Evolutionary conservation across 2,113 vertebrate species (phyloP), one percentile per base, ranked within the genome.

Genomic region (Chamaetylas fuelleborni): DNA sequence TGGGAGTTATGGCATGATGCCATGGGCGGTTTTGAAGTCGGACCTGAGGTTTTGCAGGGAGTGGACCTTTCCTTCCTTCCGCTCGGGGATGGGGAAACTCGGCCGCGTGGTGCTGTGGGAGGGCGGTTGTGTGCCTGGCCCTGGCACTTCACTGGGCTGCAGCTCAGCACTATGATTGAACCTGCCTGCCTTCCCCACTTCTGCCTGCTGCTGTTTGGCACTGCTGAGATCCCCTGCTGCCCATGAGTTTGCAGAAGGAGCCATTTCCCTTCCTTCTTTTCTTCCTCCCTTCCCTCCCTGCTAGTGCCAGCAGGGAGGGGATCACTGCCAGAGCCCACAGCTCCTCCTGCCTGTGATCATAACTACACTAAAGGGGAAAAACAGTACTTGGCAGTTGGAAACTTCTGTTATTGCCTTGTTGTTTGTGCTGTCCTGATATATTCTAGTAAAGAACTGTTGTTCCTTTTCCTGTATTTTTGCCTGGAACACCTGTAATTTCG

Each of bases 331-430:
- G 70, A 72, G 29, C 31, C 18, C 17, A 33, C 58, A 28, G 47
- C 29, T 42, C 45, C 23, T 51, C 57, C 47, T n/a, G 58, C 58
- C 48, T 12, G 15, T 8, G 31, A 65, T 23, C 25, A 1, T 10
- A 54, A 56, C 20, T 25, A 19, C 40, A 16, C 33, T 40, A 24
- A 24, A 36, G 14, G 19, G 33, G 12, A 9, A 36, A 54, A 56
- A 11, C 11, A 8, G 6, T 6, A 4, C 50, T 45, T 15, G 42
- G 33, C 1, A 0, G 5, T 10, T 56, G 50, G 50, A 66, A 80
- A 24, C 26, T 7, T 24, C 33, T 31, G 12, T 19, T 8, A 19
- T 3, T 31, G 26, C 5, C 1, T 3, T 36, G 26, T 2, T 36
- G n/a, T 36, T 19, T 31, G n/a, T 56, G 40, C 61, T 48, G 56